Base-by-base conservation (phyloP, 2,113 vertebrate species). In the Chaetodon auriga region DNA sequence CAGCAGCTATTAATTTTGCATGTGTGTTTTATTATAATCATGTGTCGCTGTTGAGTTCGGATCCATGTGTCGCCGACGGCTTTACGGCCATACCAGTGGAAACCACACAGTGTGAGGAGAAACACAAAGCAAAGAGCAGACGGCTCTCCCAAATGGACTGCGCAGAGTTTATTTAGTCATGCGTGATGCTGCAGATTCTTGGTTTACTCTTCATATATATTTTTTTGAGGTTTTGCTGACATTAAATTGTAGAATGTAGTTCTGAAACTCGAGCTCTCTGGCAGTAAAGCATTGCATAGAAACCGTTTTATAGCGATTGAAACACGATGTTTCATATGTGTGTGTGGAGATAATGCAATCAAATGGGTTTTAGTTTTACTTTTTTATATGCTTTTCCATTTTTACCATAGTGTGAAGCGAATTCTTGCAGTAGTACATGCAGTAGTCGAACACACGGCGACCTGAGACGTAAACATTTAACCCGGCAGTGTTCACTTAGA, bases 1-100 rank as follows among this genome's bases (percentile, higher is more conserved):
- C 12, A 14, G 72, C 80, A 60, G 76, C 83, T 77, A 43, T 73
- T 85, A 54, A 83, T 85, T 88, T 41, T 41, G 41, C 75, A 61
- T 76, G 61, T 49, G 80, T 23, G 8, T 69, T 85, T 88, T 82
- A 85, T 85, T 73, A 68, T 77, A 64, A 85, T 80, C 77, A 83
- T 61, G 83, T 80, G 71, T 80, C 66, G 51, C 82, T 72, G 41
- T 72, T n/a, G 35, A 54, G 68, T 55, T 16, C 15, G n/a, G 49
- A 68, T 21, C 68, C 16, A 23, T 84, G 60, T 65, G 81, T 80
- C 46, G 21, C 68, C 64, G 81, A 41, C n/a, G 60, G 15, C 38
- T 85, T 88, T 82, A 79, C 41, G 15, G 75, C 68, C 82, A 51
- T 58, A 18, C 80, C 83, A 58, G 48, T 64, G 82, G 43, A 85